Conservation (phyloP, 2,888 invertebrate species). For the Ellobium chinense region DNA sequence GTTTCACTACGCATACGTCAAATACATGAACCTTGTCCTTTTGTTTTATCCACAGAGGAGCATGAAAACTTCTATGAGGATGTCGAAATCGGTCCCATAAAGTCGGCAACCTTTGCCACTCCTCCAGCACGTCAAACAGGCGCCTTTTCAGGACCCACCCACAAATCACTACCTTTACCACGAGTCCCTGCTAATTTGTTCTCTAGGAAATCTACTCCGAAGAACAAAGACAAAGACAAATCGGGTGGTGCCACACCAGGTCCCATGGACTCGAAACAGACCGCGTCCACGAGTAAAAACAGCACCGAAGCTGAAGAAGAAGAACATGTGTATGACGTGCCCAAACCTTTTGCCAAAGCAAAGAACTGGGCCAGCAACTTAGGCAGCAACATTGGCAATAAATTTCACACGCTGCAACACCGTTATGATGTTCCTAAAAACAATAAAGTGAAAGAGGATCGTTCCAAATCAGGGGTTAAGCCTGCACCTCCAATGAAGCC, state of each 20-base stretch:
- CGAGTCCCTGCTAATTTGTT: background rate
- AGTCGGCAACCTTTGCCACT: background rate
- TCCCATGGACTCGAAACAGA: background rate
- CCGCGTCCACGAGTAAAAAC: background rate
- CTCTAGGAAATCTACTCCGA: too few relatives aligned
- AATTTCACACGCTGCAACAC: background rate
- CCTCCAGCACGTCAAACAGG: background rate
- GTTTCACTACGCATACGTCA: too few relatives aligned
- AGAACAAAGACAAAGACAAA: background rate
- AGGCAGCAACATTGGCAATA: constrained; percentile 4
- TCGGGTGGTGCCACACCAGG: background rate
- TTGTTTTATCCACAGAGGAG: too few relatives aligned
- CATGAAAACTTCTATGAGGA: constrained; percentile 43
- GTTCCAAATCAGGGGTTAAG: background rate
- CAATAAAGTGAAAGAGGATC: background rate
- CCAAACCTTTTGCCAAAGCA: constrained; percentile 9
- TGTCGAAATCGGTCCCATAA: constrained; percentile 33
- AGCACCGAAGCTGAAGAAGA: background rate
- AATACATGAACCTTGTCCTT: too few relatives aligned
- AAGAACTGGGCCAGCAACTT: constrained; percentile 27
- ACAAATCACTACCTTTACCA: constrained; percentile 25
- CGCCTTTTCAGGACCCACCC: constrained; percentile 5
- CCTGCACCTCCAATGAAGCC: background rate
- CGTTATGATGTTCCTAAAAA: constrained; percentile 21
- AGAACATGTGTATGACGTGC: background rate